Evolutionary conservation across 2,113 vertebrate species (phyloP), one percentile per base, ranked within the genome.

Genomic region (Sula dactylatra): DNA sequence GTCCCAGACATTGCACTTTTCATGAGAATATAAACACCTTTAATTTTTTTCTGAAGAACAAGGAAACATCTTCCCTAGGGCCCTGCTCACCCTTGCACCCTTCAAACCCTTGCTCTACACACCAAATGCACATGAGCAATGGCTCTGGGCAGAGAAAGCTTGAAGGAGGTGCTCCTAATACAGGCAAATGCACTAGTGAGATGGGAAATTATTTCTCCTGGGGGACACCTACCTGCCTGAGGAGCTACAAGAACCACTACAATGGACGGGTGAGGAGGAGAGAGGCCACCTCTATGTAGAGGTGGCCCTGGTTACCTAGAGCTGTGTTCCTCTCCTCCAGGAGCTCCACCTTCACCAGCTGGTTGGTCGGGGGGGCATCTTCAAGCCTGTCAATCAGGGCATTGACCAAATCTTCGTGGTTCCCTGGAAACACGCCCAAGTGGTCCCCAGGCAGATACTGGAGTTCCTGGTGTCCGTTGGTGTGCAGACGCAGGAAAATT

Each of bases 311-410:
- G 32, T 98, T 97, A 99, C 99, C 99, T 87, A 99, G 94, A 61
- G 99, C 99, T 0, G 99, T 99, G 97, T 82, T 99, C 97, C 99
- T 98, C 95, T 99, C 99, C 82, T 99, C 99, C 93, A 99, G 97
- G 95, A 99, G 98, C 96, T 99, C 99, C 98, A 99, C 98, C 90
- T 98, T 99, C 81, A 99, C 98, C n/a, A 99, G 98, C 94, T 99
- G 99, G 98, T 99, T 99, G 97, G 98, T 97, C 0, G 99, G 99
- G 5, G 99, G 99, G 0, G 99, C 99, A 2, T 99, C 99, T 95
- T 99, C 99, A 50, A 99, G 98, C 87, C 99, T 98, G 65, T 99
- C 99, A 0, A 99, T 99, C 95, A 99, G 98, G 56, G 99, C 98
- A 1, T 97, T 99, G 92, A 99, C 99, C 64, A 99, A 97, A 92